These are phyloP conservation scores for Monopis laevigella DNA, from an alignment of 2,888 invertebrate species.

Conservation along the genomic window DNA sequence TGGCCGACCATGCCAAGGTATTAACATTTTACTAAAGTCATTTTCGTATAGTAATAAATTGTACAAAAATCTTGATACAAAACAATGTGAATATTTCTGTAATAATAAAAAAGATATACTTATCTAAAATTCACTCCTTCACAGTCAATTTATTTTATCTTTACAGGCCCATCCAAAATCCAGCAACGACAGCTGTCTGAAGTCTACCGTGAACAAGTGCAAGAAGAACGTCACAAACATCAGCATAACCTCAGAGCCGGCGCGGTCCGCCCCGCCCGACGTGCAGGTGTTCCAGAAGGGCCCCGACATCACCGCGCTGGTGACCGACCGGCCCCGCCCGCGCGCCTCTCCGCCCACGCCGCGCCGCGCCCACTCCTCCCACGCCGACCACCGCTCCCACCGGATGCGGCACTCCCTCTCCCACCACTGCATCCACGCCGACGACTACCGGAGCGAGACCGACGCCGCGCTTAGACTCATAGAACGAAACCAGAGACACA, in stretches of 20 bases:
- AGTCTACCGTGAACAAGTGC: conserved; percentile 63
- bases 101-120: no score
- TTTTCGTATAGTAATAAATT: no score
- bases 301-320: conserved; percentile 79
- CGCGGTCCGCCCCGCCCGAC: conserved; percentile 53
- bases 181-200: conserved; percentile 51
- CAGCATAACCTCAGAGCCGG: conserved; percentile 70
- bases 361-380: conserved; percentile 52
- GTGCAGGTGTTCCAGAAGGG: conserved; percentile 81
- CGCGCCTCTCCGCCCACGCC: conserved; percentile 30
- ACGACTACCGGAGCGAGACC: conserved; percentile 69
- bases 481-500: conserved; percentile 66
- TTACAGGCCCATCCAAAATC: conserved; percentile 45
- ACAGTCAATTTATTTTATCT: no score
- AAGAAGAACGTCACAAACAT: conserved; percentile 76
- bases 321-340: conserved; percentile 70
- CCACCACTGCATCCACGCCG: conserved; percentile 54
- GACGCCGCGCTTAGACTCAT: conserved; percentile 66
- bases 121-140: neutral
- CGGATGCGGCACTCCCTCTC: conserved; percentile 22
- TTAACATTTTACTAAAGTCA: conserved; percentile 7
- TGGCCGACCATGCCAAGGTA: conserved; percentile 52
- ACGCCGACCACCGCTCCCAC: conserved; percentile 27
- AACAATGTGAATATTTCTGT: no score
- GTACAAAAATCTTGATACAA: neutral